These are phyloP conservation scores for Drosophila rufa DNA, from an alignment of 1,140 invertebrate species.

Conservation along the genomic window DNA sequence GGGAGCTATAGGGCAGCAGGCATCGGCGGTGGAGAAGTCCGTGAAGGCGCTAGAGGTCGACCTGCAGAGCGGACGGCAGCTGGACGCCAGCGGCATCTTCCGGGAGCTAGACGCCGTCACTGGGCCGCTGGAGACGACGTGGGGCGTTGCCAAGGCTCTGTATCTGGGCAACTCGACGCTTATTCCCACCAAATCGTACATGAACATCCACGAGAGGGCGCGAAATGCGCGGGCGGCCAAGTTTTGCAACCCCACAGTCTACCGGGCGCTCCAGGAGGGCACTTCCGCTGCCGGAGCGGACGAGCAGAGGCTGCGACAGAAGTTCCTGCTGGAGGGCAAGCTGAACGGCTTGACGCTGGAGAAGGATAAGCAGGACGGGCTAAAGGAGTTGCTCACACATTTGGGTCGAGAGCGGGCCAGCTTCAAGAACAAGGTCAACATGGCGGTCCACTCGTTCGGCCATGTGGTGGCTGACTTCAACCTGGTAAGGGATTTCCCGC, in stretches of 20 bases:
- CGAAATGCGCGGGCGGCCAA: conserved; percentile 88
- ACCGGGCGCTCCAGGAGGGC: conserved; percentile 87
- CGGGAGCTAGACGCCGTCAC: conserved; percentile 91
- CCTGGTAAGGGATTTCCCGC: conserved; percentile 91
- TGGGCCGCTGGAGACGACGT: conserved; percentile 92
- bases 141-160: conserved; percentile 93
- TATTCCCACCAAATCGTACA: conserved; percentile 91
- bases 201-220: conserved; percentile 91
- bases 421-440: conserved; percentile 88
- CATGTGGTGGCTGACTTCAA: conserved; percentile 89
- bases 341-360: conserved; percentile 90
- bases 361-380: conserved; percentile 80
- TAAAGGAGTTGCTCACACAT: conserved; percentile 86
- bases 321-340: conserved; percentile 92
- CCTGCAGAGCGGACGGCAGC: conserved; percentile 76
- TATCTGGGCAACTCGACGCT: conserved; percentile 92
- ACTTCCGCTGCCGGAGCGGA: conserved; percentile 78
- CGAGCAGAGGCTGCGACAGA: conserved; percentile 90
- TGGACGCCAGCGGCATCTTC: conserved; percentile 90
- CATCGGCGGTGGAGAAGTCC: conserved; percentile 92
- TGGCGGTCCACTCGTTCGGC: conserved; percentile 88
- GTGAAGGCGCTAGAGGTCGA: conserved; percentile 86
- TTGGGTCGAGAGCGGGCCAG: conserved; percentile 86
- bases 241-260: conserved; percentile 89
- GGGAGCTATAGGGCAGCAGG: conserved; percentile 92